Base-by-base conservation (phyloP, 2,888 invertebrate genomes). In the Beris chalybata region DNA sequence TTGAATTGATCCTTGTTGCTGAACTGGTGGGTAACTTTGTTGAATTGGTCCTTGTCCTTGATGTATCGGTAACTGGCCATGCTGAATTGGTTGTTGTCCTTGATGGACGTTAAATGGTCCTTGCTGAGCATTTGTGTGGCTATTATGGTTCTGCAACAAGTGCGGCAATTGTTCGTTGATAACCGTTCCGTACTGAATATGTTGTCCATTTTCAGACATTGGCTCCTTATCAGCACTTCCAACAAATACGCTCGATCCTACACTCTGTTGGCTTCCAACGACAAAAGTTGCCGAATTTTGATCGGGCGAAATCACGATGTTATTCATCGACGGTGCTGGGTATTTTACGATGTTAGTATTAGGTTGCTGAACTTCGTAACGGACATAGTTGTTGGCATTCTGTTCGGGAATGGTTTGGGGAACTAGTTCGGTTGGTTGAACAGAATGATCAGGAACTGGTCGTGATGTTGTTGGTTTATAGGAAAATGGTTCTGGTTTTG, bases 271-370 rank as follows among this genome's bases (percentile, higher is more conserved):
- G 71, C 87, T 85, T 4, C 87, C 87, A 1, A 87, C 79, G 0
- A 88, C 86, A 73, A 87, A 87, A 0, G 86, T 85, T 0, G 87
- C 86, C 0, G 85, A 86, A 67, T 87, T 84, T 74, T 87, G 87
- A 61, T 85, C 85, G 1, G 85, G 86, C 0, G 86, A 85, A 54
- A 87, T 86, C 38, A 85, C 84, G 32, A 87, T 84, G 68, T 86
- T 87, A 70, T 85, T 87, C n/a, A 85, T 85, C 71, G 85, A 85
- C 0, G 76, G 77, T 5, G 73, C 74, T 45, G 78, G 76, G 66
- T 79, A 79, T 59, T 81, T 79, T 73, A 81, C 75, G 3, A 80
- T 74, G 53, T 69, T 69, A 4, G 43, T 44, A 65, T 77, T 80
- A 0, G 80, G 80, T 59, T 79, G 76, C 67, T 81, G 80, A 7